These are phyloP conservation scores for Plodia interpunctella DNA, from an alignment of 1,140 invertebrate species.

Conservation along the genomic window DNA sequence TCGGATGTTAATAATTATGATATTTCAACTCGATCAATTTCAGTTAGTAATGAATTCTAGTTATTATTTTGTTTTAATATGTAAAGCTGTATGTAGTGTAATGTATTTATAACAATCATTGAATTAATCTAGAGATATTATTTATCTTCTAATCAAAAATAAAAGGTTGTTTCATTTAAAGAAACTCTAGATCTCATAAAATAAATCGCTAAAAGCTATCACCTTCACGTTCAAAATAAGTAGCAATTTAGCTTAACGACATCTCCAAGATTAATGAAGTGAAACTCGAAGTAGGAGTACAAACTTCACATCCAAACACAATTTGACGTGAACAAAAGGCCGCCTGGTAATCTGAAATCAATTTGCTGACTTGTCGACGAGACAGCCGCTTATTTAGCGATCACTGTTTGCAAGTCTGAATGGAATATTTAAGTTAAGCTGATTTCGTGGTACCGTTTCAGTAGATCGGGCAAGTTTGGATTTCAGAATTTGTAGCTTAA, in stretches of 20 bases:
- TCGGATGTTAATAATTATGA: no score
- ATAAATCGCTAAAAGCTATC: no score
- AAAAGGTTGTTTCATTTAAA: no score
- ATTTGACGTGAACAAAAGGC: slow-evolving; percentile 42
- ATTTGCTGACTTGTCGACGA: slow-evolving; percentile 22
- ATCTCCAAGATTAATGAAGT: neutral
- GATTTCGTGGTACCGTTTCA: slow-evolving; percentile 24
- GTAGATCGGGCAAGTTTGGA: neutral
- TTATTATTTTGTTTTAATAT: no score
- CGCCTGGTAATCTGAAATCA: slow-evolving; percentile 40
- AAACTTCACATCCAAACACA: slow-evolving; percentile 26
- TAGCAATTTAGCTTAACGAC: neutral
- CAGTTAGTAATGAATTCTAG: no score
- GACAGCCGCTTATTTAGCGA: slow-evolving; percentile 48
- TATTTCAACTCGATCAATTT: no score
- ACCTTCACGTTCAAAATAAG: neutral
- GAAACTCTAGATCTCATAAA: no score
- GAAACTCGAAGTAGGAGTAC: neutral
- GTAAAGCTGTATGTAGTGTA: no score
- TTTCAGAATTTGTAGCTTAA: neutral
- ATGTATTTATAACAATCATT: no score
- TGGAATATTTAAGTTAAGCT: slow-evolving; percentile 54
- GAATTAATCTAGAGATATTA: no score
- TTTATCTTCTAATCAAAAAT: no score
- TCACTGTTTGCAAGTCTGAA: slow-evolving; percentile 48